phyloP scores from a whole-genome alignment of 1,140 invertebrate species.

The Ruditapes philippinarum region DNA sequence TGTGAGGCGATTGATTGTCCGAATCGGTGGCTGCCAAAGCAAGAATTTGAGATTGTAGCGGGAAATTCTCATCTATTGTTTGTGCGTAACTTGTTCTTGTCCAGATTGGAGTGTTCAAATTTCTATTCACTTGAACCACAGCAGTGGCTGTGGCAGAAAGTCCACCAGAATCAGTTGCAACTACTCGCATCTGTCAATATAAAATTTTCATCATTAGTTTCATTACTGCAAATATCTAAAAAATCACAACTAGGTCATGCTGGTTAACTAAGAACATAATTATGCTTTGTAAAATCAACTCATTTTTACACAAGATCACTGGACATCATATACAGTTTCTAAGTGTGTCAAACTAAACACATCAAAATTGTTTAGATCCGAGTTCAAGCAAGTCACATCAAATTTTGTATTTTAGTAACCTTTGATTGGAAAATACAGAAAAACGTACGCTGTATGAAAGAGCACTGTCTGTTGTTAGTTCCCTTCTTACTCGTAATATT shows the following conservation, averaged over 20 bases:
- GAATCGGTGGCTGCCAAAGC: constrained; percentile 61
- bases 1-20: constrained; percentile 71
- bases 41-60: constrained; percentile 62
- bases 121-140: constrained; percentile 74
- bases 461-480: constrained; percentile 63
- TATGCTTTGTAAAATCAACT: no score
- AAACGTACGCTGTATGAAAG: constrained; percentile 59
- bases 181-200: constrained; percentile 77
- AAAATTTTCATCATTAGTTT: no score
- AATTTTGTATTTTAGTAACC: no score
- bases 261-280: no score
- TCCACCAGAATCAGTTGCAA: constrained; percentile 79
- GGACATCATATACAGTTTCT: no score
- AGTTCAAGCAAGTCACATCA: no score
- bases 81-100: neutral
- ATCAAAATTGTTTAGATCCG: no score
- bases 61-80: constrained; percentile 69
- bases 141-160: constrained; percentile 69
- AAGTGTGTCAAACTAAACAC: no score
- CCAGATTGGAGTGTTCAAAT: constrained; percentile 75
- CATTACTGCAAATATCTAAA: no score
- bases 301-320: no score
- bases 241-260: no score
- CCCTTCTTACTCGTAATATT: constrained; percentile 62
- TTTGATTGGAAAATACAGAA: no score